These are phyloP conservation scores for Drosophila willistoni DNA, from an alignment of 1,140 invertebrate genomes.

Conservation along the genomic window DNA sequence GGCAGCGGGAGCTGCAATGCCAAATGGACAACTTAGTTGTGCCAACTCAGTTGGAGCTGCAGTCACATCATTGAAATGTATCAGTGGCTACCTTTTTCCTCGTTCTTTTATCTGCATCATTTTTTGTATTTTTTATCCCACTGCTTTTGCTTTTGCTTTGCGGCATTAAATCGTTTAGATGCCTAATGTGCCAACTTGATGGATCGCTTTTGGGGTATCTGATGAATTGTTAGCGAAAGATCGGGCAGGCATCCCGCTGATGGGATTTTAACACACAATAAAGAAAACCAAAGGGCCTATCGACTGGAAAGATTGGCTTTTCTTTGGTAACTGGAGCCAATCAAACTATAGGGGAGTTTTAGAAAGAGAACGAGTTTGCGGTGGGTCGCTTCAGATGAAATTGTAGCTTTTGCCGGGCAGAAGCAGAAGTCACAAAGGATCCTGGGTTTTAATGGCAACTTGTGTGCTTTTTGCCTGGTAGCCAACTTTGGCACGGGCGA, in stretches of 20 bases:
- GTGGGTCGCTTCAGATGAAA: constrained; percentile 46
- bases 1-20: constrained; percentile 32
- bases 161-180: constrained; percentile 73
- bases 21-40: constrained; percentile 12
- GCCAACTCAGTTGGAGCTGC: constrained; percentile 46
- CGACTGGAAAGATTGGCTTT: constrained; percentile 48
- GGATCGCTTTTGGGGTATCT: constrained; percentile 57
- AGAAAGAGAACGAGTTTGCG: constrained; percentile 22
- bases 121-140: neutral
- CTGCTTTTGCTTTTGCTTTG: constrained; percentile 17
- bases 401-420: constrained; percentile 29
- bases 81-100: constrained; percentile 70
- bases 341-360: constrained; percentile 45
- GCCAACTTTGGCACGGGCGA: constrained; percentile 69
- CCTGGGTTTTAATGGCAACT: constrained; percentile 5
- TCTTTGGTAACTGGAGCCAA: constrained; percentile 47
- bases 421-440: constrained; percentile 35
- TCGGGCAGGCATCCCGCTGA: constrained; percentile 55
- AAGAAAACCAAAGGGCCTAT: constrained; percentile 17
- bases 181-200: constrained; percentile 81
- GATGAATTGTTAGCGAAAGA: constrained; percentile 50
- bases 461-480: constrained; percentile 21
- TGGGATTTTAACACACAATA: constrained; percentile 39
- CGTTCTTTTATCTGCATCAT: constrained; percentile 8
- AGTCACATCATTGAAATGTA: constrained; percentile 58